These are phyloP conservation scores for Macaria notata DNA, from an alignment of 2,888 invertebrate species.

Conservation along the genomic window DNA sequence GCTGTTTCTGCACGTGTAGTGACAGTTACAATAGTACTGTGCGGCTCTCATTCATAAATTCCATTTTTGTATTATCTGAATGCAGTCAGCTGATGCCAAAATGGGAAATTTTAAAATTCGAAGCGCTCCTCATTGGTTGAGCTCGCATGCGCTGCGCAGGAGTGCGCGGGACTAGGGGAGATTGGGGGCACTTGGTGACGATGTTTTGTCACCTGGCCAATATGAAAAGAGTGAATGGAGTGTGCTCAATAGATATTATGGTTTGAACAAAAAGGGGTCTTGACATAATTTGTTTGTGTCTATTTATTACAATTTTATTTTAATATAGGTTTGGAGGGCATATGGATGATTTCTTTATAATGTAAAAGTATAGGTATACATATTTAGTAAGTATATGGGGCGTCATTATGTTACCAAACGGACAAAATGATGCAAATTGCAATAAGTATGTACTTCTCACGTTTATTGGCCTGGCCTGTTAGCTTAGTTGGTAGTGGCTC, in stretches of 20 bases:
- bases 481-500: too few species aligned
- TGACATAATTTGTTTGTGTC: conserved; percentile 12
- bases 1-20: conserved; percentile 30
- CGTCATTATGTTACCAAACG: too few species aligned
- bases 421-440: too few species aligned
- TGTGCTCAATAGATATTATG: conserved; percentile 7
- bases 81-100: conserved; percentile 28
- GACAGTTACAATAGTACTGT: conserved; percentile 27
- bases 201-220: conserved; percentile 13
- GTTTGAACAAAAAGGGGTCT: conserved; percentile 15
- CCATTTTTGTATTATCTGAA: conserved; percentile 24
- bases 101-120: conserved; percentile 25
- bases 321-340: neutral
- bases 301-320: conserved; percentile 2
- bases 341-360: neutral
- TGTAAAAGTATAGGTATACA: too few species aligned
- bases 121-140: conserved; percentile 22
- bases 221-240: conserved; percentile 13
- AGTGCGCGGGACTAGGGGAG: conserved; percentile 23
- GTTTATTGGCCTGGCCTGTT: too few species aligned
- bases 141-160: conserved; percentile 20
- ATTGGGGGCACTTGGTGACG: conserved; percentile 19
- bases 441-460: too few species aligned
- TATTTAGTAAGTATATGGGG: too few species aligned
- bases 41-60: conserved; percentile 28